These are phyloP conservation scores for Epizoanthus stellaris DNA, from an alignment of 92 coral and sea anemone species.

Conservation along the genomic window DNA sequence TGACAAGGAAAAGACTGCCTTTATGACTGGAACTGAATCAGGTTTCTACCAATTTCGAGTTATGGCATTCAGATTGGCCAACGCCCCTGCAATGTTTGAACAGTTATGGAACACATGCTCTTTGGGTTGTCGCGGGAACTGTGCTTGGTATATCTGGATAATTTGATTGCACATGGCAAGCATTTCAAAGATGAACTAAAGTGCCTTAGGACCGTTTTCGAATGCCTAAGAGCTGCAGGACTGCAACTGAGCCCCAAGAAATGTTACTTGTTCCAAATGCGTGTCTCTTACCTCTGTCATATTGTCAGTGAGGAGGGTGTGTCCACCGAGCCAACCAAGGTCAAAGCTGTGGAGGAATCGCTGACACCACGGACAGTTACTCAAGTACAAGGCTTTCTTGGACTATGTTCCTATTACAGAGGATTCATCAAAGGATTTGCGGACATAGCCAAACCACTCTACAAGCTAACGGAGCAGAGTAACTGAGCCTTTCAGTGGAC, in stretches of 20 bases:
- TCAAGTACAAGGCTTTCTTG: constrained; percentile 21
- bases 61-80: constrained; percentile 37
- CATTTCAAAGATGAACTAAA: constrained; percentile 26
- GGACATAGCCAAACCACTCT: constrained; percentile 29
- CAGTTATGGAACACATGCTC: constrained; percentile 35
- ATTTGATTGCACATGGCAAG: constrained; percentile 32
- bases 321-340: constrained; percentile 56
- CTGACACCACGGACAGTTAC: not conserved
- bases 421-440: constrained; percentile 35
- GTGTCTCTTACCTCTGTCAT: constrained; percentile 62
- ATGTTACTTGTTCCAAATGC: constrained; percentile 48
- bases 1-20: constrained; percentile 40
- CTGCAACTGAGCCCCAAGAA: constrained; percentile 55
- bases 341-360: constrained; percentile 38
- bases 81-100: constrained; percentile 49
- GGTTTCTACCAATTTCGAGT: constrained; percentile 36
- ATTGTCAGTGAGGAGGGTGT: constrained; percentile 56
- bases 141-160: constrained; percentile 49
- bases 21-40: constrained; percentile 24
- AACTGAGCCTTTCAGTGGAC: constrained; percentile 33
- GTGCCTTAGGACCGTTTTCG: constrained; percentile 12
- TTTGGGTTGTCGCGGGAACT: constrained; percentile 29
- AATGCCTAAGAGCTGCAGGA: constrained; percentile 40
- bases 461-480: constrained; percentile 27
- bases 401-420: constrained; percentile 37